Evolutionary conservation across 2,888 invertebrate genomes (phyloP), one percentile per base, ranked within the genome.

Genomic region (Anticlea derivata): DNA sequence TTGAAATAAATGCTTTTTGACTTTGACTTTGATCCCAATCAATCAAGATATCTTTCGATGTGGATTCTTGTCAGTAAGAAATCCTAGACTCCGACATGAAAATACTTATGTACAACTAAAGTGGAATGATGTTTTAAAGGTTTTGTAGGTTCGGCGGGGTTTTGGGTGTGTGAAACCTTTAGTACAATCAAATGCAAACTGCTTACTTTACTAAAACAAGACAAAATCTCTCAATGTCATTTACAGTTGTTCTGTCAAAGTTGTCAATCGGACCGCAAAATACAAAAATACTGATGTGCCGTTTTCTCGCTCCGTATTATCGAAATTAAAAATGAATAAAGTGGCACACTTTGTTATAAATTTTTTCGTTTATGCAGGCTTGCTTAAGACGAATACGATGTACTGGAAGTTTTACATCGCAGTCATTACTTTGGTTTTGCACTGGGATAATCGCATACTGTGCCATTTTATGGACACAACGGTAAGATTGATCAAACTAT

Each of bases 391-490:
- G 48, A 63, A 62, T 48, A 70, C 59, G 20, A 79, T 82, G 78
- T 66, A 66, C 58, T 83, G 78, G 77, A 75, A 78, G 63, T 63
- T 75, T 34, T 74, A 75, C 48, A 37, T 81, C 7, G 66, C 73
- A 1, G 60, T 75, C 24, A 33, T 78, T 35, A 66, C 70, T 2
- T 60, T 81, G 35, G 61, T 65, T 26, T 51, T 79, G 49, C 73
- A 80, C 43, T 70, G 69, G 68, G 65, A 77, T 41, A 50, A 64
- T 29, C 60, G 53, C 38, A 70, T 70, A 44, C 50, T 73, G 48
- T 66, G 58, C 54, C 66, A 71, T 61, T 70, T 77, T 51, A 70
- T 70, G 55, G 72, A 77, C 38, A 57, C 69, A 5, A 64, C 70
- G 81, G 84, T 84, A 78, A 75, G 54, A 40, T 10, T 39, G 31